These are phyloP conservation scores for Calliopum simillimum DNA, from an alignment of 2,888 invertebrate genomes.

Conservation along the genomic window DNA sequence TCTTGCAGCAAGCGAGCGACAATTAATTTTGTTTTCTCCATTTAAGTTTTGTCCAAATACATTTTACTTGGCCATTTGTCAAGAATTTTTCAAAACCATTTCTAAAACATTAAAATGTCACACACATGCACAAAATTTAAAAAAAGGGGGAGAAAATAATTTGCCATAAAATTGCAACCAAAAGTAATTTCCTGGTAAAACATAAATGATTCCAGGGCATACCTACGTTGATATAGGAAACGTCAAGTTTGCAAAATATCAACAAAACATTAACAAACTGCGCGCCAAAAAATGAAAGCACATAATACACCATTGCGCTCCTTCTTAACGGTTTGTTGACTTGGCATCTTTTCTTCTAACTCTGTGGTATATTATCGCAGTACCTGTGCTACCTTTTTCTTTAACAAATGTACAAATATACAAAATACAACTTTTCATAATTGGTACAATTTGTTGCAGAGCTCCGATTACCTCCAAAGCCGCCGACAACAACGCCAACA, in stretches of 20 bases:
- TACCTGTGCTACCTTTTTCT: neutral
- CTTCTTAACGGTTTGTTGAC: no score
- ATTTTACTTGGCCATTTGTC: constrained; percentile 15
- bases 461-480: constrained; percentile 65
- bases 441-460: constrained; percentile 64
- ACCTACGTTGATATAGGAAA: constrained; percentile 5
- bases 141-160: constrained; percentile 19
- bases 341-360: no score
- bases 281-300: no score
- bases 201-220: neutral
- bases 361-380: neutral
- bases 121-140: neutral
- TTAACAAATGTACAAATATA: neutral
- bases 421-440: constrained; percentile 49
- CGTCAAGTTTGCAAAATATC: no score
- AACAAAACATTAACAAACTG: no score
- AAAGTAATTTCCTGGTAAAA: constrained; percentile 30
- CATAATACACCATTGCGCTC: no score
- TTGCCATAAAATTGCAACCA: constrained; percentile 24
- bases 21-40: no score
- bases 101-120: neutral
- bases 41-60: no score
- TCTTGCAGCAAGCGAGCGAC: no score
- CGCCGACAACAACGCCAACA: constrained; percentile 64
- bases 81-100: constrained; percentile 18